Base-by-base conservation (phyloP, 1,140 invertebrate species). In the Philaenus spumarius region DNA sequence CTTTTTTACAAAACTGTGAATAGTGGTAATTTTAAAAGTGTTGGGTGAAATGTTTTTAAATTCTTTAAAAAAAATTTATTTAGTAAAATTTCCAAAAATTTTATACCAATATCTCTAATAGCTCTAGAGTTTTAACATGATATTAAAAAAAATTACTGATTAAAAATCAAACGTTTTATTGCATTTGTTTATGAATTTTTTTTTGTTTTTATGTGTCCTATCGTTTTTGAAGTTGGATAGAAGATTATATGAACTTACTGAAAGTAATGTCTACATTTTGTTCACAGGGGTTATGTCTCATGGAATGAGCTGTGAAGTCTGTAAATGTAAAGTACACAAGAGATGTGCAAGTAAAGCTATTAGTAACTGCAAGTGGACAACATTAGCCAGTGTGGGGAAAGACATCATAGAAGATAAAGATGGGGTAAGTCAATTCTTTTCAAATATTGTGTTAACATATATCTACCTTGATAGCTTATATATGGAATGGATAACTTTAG, bases 351-450 rank as follows among this genome's bases (percentile, higher is more conserved):
- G 86, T 35, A 90, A 94, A 73, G 90, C 93, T 51, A 86, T 90
- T 66, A 90, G 89, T 64, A 95, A 93, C 68, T 98, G 94, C 79
- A 98, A 98, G 72, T 98, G 95, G 94, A 97, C 92, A 57, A 95
- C 93, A 42, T 76, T 96, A 57, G 89, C 93, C 15, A 92, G 90
- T 22, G 85, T 97, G 56, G 93, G 93, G 23, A 90, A 90, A 68
- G 89, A 96, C 63, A 90, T 96, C 60, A 91, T 96, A 48, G 93
- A 96, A 71, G 92, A 96, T 68, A 80, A 85, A 58, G 92, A 96
- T 74, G 91, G 93, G 74, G 89, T 93, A 75, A 80, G 82, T 30
- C n/a, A n/a, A n/a, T n/a, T n/a, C n/a, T n/a, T n/a, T n/a, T n/a
- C n/a, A n/a, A n/a, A n/a, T n/a, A n/a, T n/a, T n/a, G n/a, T n/a